phyloP scores from a whole-genome alignment of 2,113 vertebrate species.

The Prionailurus viverrinus region DNA sequence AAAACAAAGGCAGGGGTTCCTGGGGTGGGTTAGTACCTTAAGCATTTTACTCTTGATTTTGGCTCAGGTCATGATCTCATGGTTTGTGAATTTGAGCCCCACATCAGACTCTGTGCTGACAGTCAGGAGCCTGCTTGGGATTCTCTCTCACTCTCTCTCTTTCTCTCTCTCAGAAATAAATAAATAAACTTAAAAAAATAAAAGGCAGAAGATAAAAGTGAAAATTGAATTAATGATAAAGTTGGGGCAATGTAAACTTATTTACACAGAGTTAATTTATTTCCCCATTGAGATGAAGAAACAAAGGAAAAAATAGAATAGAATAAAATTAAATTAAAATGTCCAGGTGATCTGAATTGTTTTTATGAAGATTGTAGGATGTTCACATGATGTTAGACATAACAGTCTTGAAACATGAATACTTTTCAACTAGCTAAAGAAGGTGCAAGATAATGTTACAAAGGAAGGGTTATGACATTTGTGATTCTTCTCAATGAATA shows the following conservation, averaged over 20 bases:
- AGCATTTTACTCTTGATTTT: too few relatives aligned
- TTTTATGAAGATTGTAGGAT: not conserved
- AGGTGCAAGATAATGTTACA: not conserved
- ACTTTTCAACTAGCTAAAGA: not conserved
- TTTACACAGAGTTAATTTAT: not conserved
- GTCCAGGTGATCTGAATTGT: not conserved
- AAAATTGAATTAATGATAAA: not conserved
- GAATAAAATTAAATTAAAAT: not conserved
- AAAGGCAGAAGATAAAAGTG: not conserved
- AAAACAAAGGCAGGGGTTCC: too few relatives aligned
- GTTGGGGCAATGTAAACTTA: not conserved
- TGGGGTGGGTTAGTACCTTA: too few relatives aligned
- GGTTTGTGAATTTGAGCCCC: too few relatives aligned
- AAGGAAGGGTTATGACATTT: not conserved
- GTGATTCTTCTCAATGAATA: not conserved
- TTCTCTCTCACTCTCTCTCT: too few relatives aligned
- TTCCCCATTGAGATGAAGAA: not conserved
- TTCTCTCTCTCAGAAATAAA: too few relatives aligned
- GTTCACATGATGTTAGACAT: not conserved
- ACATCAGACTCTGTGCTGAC: too few relatives aligned
- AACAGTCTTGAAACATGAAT: not conserved
- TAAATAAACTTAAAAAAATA: too few relatives aligned
- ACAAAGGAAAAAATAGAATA: not conserved
- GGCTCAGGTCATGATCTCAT: too few relatives aligned
- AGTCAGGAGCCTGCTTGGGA: too few relatives aligned